Evolutionary conservation across 2,113 vertebrate species (phyloP).

Genomic region (Ceratotherium simum): DNA sequence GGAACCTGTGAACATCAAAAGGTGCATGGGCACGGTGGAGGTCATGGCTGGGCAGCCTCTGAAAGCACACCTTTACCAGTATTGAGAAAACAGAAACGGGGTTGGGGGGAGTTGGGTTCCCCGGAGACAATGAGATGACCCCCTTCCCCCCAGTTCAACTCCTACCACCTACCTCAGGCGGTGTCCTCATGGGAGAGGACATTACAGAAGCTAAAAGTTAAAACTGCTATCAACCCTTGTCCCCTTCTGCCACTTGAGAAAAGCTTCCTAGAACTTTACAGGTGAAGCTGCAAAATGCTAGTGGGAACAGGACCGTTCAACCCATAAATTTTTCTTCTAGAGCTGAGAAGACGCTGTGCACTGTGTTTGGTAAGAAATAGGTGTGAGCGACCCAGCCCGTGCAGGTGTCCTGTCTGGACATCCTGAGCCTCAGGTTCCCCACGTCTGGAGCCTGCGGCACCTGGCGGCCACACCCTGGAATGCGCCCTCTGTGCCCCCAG

Average conservation of each 20-base stretch:
- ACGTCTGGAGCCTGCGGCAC: background rate
- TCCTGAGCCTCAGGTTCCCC: no score
- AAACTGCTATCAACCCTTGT: background rate
- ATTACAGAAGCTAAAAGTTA: background rate
- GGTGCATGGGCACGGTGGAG: background rate
- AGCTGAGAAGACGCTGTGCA: background rate
- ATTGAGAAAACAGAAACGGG: background rate
- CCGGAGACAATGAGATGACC: background rate
- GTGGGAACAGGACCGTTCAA: background rate
- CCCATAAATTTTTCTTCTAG: background rate
- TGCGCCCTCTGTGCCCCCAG: background rate
- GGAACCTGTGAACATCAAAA: background rate
- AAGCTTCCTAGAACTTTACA: background rate
- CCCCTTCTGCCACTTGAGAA: background rate
- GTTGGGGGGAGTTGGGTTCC: no score
- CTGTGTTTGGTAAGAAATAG: background rate
- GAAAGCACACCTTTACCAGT: background rate
- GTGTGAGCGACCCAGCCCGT: background rate
- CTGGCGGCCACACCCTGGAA: background rate
- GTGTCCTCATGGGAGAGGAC: background rate
- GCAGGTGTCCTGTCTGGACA: background rate
- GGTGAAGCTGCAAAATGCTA: background rate
- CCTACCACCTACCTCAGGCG: background rate
- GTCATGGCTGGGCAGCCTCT: background rate
- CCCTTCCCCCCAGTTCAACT: background rate